Evolutionary conservation across 1,140 invertebrate species (phyloP).

Genomic region (Lasioglossum albipes): DNA sequence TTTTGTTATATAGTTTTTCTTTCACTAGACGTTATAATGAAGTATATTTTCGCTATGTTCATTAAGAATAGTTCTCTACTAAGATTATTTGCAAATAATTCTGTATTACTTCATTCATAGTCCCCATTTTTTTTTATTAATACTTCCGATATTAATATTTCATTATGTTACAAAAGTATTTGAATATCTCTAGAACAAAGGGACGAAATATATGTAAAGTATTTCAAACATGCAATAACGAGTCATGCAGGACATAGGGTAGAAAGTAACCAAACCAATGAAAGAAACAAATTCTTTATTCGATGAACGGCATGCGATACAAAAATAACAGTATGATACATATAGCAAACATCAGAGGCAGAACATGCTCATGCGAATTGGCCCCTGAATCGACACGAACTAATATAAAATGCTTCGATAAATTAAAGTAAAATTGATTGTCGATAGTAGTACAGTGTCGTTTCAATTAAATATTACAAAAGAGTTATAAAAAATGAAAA

Average conservation of each 20-base stretch:
- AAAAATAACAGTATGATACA: slow-evolving; percentile 68
- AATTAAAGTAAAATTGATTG: slow-evolving; percentile 24
- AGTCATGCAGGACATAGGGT: slow-evolving; percentile 71
- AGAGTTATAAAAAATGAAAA: not conserved
- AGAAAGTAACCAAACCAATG: slow-evolving; percentile 77
- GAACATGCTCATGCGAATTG: slow-evolving; percentile 67
- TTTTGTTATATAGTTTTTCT: slow-evolving; percentile 36
- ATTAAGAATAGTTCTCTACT: not conserved
- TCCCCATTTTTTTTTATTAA: not conserved
- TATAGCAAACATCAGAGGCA: slow-evolving; percentile 66
- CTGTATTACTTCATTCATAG: slow-evolving; percentile 2
- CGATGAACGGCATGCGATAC: slow-evolving; percentile 76
- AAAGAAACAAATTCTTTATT: slow-evolving; percentile 78
- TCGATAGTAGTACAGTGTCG: not conserved
- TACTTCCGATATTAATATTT: not conserved
- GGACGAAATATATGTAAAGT: not conserved
- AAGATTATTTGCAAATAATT: not conserved
- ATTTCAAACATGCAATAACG: slow-evolving; percentile 49
- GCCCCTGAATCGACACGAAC: slow-evolving; percentile 44
- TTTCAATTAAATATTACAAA: slow-evolving; percentile 9
- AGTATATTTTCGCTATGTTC: not conserved
- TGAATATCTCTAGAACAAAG: slow-evolving; percentile 10
- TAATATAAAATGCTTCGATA: slow-evolving; percentile 27
- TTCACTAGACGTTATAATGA: not conserved
- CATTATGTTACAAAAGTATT: not conserved